Base-by-base conservation (phyloP, 1,140 invertebrate genomes). In the Lepidostoma basale region DNA sequence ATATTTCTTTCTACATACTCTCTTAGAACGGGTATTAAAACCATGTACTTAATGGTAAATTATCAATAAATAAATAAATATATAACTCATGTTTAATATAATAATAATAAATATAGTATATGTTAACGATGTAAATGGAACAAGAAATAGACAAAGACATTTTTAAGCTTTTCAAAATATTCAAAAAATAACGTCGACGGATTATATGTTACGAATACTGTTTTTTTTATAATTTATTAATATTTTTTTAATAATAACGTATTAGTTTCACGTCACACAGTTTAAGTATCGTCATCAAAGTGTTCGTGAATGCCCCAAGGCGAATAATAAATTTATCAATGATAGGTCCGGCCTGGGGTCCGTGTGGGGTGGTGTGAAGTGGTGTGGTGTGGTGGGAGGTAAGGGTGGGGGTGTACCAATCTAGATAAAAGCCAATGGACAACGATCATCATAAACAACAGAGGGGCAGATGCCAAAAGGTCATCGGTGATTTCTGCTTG, bases 301-400 rank as follows among this genome's bases (percentile, higher is more conserved):
- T 52, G 22, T 28, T 39, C 47, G 44, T 64, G 62, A 58, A 44
- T 40, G 54, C 54, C 52, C 42, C 23, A 54, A 52, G 45, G 62
- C 49, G 67, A 63, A 69, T 69, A 69, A 69, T 69, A 63, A 63
- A 63, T 69, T 69, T 69, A 69, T 69, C 67, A 64, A 69, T 64
- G 60, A 69, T 69, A 40, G 59, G 67, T 59, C 59, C 67, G 45
- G 23, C 25, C 39, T 45, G 18, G 40, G 18, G 23, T 16, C 2
- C 10, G 23, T 36, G n/a, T 5, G 20, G 39, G n/a, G 20, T 25
- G 20, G 20, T 52, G 6, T 18, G 25, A 22, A 25, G 22, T 9
- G 22, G 9, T 25, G 58, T 60, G 58, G 36, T n/a, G 22, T 9
- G 22, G 9, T 25, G 58, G 40, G 58, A 22, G 36, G 49, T 16